Evolutionary conservation across 2,797 vertebrate species (phyloP), one percentile per base, ranked within the genome.

Genomic region (Aldrovandia affinis): DNA sequence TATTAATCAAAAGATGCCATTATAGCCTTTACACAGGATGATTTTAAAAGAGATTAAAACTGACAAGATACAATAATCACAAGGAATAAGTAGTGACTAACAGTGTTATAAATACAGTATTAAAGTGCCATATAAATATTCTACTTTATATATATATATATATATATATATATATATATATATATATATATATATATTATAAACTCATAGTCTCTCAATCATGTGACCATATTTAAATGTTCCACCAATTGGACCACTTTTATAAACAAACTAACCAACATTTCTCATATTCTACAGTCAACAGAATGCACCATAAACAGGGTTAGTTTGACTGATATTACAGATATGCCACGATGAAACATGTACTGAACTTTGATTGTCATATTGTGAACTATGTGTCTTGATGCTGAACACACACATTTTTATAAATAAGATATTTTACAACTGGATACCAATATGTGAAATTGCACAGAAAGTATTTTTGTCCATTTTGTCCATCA

Each of bases 381-480:
- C 55, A 57, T 57, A 6, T 50, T 50, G 47, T 50, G 15, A 57
- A 57, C 55, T 15, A 57, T 57, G 9, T 57, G 12, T 75, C 70
- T 75, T 10, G 2, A 44, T 47, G 18, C 20, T 75, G 39, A 87
- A 88, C 78, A 80, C 82, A 89, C 83, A 78, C 86, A 86, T 70
- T 77, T 78, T 82, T 85, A 88, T 88, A 91, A 90, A 92, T 91
- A 88, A 85, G 52, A 47, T 78, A 81, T 78, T 47, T 81, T 57
- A 44, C 1, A 44, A 75, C 25, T 75, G 39, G 20, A 75, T 75
- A 75, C 39, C 20, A 75, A 44, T 44, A 25, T n/a, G 39, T 25
- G 70, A 7, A 10, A 25, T 75, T n/a, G 20, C 70, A 44, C 70
- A 75, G 22, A 44, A 75, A 75, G 39, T 25, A 75, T 25, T 25